Evolutionary conservation across 2,797 vertebrate species (phyloP), one percentile per base, ranked within the genome.

Genomic region (Bucorvus abyssinicus): DNA sequence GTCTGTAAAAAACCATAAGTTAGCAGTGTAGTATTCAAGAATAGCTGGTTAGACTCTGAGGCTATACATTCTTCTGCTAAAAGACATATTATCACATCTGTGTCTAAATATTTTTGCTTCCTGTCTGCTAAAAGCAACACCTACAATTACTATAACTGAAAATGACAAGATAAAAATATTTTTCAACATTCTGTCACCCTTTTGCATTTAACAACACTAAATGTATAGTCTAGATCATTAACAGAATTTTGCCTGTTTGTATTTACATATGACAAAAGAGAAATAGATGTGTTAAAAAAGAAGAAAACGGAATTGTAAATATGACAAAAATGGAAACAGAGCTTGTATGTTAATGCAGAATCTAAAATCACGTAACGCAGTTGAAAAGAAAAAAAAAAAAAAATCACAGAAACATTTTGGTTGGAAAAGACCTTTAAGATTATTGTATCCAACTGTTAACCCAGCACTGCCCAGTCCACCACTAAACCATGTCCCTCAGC

Each of bases 101-200:
- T 70, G 70, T 93, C 95, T 94, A 94, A 96, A 83, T 89, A 92
- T 92, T 95, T 96, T 87, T 87, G 68, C 32, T 95, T 94, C 19
- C 53, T 60, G 53, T 74, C 89, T 94, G 75, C 61, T 90, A 83
- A 86, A 95, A 96, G 71, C 71, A 95, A 89, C 81, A 95, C 65
- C 71, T 92, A 89, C 64, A 87, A 61, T 59, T 84, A 40, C 38
- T 75, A 14, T 65, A 89, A 90, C 38, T 80, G 75, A 82, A 90
- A 94, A 83, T 64, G 16, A 93, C 61, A 86, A 71, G 79, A 84
- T 45, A 86, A 78, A 89, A 85, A 79, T 53, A 59, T 19, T 87
- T 90, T 94, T 74, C 60, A 40, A n/a, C 45, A 20, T 7, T 89
- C 93, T 94, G 50, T 78, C 84, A 77, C 13, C 36, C 14, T 82